Evolutionary conservation across 2,113 vertebrate species (phyloP).

Genomic region (Menura novaehollandiae): DNA sequence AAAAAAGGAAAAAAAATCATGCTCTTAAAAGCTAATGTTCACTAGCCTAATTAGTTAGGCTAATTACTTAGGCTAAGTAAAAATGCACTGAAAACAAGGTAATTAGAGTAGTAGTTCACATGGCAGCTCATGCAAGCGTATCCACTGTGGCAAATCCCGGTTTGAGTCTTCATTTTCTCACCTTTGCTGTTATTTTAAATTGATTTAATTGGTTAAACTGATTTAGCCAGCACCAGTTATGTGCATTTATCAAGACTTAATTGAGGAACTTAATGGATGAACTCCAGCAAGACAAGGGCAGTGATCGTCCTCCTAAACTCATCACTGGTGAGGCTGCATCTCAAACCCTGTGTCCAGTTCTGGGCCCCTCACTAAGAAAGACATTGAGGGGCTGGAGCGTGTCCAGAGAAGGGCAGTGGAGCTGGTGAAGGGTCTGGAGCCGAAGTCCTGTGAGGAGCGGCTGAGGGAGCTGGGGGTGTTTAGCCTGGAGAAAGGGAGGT

Average conservation of each 20-base stretch:
- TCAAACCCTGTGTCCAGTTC: background rate
- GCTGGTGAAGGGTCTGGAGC: background rate
- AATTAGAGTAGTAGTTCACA: background rate
- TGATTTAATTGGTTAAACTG: background rate
- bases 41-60: background rate
- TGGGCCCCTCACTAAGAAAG: background rate
- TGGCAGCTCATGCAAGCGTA: background rate
- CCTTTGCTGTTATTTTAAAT: background rate
- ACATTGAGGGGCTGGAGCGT: background rate
- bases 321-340: background rate
- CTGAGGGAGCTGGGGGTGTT: background rate
- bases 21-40: background rate
- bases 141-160: background rate
- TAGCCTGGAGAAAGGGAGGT: background rate
- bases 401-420: background rate
- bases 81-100: background rate
- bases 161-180: background rate
- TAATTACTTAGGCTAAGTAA: background rate
- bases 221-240: background rate
- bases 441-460: background rate
- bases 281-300: background rate
- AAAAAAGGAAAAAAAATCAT: rapidly evolving
- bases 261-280: background rate
- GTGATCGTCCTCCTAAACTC: background rate
- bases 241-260: background rate